Evolutionary conservation across 2,113 vertebrate species (phyloP), one percentile per base, ranked within the genome.

Genomic region (Dendropsophus ebraccatus): DNA sequence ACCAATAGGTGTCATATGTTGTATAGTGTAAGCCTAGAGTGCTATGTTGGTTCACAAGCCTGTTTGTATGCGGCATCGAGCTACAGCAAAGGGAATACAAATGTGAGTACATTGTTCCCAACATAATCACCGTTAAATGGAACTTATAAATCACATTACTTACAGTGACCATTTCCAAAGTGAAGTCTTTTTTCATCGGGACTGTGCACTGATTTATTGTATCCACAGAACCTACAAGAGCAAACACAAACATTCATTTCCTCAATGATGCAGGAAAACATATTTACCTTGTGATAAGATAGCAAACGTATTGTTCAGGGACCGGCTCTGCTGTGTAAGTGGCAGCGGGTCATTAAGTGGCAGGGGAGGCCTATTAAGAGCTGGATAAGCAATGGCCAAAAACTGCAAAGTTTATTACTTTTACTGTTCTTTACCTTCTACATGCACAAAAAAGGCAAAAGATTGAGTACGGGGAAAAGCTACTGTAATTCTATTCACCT

Each of bases 111-210:
- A 62, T n/a, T 47, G 56, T 81, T 81, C 78, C 56, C 37, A 81
- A 41, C 78, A 81, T 65, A 62, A 81, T 65, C 56, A 10, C 11
- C n/a, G 56, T 47, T 81, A 81, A 62, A 79, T 79, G 52, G 78
- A 85, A 65, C 49, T 23, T 80, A 79, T 80, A 86, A 81, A 81
- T 87, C 69, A 82, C 81, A 87, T 23, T 16, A 97, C 98, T 97
- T 94, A 99, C 98, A 92, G 35, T 99, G 97, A 0, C 97, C 96
- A 54, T 99, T 99, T 86, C 97, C 97, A 96, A 98, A 99, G 92
- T 98, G 95, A 76, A 99, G 95, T 82, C 98, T 95, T 94, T 99
- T 99, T 89, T 98, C 97, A 92, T 97, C 96, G 77, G 95, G 16
- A 9, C 92, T 94, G 87, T 97, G 96, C 91, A 99, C 98, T 90